Conservation (phyloP, 1,140 invertebrate species). For the Calephelis nemesis region DNA sequence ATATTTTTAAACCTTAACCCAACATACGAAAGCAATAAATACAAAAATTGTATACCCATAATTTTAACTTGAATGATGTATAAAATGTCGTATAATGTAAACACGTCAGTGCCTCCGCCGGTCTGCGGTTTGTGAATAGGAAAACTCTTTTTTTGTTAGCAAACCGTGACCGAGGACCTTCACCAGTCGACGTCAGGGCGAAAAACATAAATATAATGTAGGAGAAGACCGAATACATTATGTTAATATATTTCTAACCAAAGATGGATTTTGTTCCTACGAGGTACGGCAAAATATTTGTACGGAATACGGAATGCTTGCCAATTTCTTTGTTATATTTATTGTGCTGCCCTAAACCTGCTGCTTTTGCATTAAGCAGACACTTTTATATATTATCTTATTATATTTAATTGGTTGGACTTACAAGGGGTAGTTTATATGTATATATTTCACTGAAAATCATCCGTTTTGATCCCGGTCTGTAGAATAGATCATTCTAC, state of each 20-base stretch:
- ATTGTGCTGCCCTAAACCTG: constrained; percentile 14
- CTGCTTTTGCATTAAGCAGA: constrained; percentile 21
- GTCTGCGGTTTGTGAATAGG: constrained; percentile 39
- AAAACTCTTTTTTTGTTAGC: constrained; percentile 40
- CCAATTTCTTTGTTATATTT: constrained; percentile 24
- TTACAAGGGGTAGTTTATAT: too few species aligned
- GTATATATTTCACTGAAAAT: too few species aligned
- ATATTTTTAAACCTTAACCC: too few species aligned
- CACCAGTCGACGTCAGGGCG: constrained; percentile 39
- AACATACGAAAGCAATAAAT: not conserved
- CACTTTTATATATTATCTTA: constrained; percentile 10
- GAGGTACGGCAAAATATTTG: constrained; percentile 25
- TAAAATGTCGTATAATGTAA: constrained; percentile 24
- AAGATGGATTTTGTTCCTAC: constrained; percentile 34
- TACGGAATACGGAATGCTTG: constrained; percentile 22
- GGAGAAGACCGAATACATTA: constrained; percentile 45
- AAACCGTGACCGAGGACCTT: constrained; percentile 40
- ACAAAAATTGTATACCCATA: not conserved
- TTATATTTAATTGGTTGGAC: constrained; percentile 3
- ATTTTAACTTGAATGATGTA: not conserved
- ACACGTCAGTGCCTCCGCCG: constrained; percentile 22
- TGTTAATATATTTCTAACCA: constrained; percentile 40
- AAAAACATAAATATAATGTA: constrained; percentile 45
- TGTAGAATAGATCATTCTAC: too few species aligned
- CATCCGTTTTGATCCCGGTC: too few species aligned